These are phyloP conservation scores for Elegia similella DNA, from an alignment of 2,888 invertebrate genomes.

Conservation along the genomic window DNA sequence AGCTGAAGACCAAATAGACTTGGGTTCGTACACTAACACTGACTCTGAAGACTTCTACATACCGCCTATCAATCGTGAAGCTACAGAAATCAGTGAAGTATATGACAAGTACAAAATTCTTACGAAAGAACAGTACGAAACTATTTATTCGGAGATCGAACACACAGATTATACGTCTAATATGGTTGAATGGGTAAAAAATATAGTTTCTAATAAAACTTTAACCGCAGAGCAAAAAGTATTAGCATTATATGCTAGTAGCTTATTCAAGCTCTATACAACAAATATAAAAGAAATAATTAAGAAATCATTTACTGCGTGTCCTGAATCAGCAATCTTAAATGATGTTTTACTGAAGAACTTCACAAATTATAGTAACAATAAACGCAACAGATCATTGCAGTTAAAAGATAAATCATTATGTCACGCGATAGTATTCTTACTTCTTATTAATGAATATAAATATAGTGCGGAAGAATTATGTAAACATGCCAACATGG, in stretches of 20 bases:
- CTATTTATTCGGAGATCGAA: conserved; percentile 52
- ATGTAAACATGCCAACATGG: conserved; percentile 48
- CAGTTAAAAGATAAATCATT: conserved; percentile 62
- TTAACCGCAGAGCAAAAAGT: conserved; percentile 43
- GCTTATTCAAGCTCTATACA: conserved; percentile 43
- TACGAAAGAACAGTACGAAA: conserved; percentile 57
- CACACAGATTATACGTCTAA: conserved; percentile 42
- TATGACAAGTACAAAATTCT: conserved; percentile 71
- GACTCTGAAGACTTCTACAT: conserved; percentile 69
- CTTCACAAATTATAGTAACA: conserved; percentile 44
- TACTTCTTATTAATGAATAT: conserved; percentile 58
- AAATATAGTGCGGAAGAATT: conserved; percentile 55
- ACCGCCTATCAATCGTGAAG: conserved; percentile 75
- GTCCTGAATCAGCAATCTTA: conserved; percentile 49
- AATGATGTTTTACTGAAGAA: conserved; percentile 53
- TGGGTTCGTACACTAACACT: conserved; percentile 50
- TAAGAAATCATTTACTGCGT: conserved; percentile 49
- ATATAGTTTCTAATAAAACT: conserved; percentile 32
- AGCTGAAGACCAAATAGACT: conserved; percentile 52
- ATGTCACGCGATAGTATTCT: conserved; percentile 60
- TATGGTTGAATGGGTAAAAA: conserved; percentile 43
- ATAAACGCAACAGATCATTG: conserved; percentile 45
- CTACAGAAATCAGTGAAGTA: conserved; percentile 63
- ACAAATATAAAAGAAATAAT: conserved; percentile 43
- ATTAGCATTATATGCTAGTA: conserved; percentile 54